Evolutionary conservation across 1,140 invertebrate genomes (phyloP).

Genomic region (Coelopa frigida): DNA sequence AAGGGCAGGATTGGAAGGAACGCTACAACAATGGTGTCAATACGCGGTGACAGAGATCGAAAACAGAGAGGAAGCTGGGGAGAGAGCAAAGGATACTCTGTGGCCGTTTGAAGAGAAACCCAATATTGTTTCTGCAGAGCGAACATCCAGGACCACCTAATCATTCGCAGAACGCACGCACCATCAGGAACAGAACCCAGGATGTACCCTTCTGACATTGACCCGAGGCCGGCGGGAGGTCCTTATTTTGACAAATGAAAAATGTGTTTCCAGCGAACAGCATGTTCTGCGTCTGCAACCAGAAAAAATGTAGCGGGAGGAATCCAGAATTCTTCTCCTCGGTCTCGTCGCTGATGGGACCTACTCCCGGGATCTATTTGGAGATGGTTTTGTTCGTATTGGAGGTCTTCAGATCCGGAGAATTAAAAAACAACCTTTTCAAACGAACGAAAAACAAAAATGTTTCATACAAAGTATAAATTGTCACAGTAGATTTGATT

Average conservation of each 20-base stretch:
- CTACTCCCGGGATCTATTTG: too few species aligned
- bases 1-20: too few species aligned
- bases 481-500: too few species aligned
- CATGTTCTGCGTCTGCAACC: conserved; percentile 7
- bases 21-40: not conserved
- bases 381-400: too few species aligned
- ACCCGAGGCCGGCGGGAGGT: conserved; percentile 34
- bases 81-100: too few species aligned
- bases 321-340: too few species aligned
- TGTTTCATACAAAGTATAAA: too few species aligned
- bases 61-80: conserved; percentile 28
- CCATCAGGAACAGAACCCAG: conserved; percentile 15
- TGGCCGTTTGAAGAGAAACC: conserved; percentile 36
- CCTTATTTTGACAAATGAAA: conserved; percentile 35
- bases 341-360: too few species aligned
- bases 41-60: not conserved
- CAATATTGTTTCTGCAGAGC: conserved; percentile 21
- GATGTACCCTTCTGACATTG: conserved; percentile 30
- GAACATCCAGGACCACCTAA: not conserved
- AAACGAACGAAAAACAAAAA: too few species aligned
- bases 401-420: too few species aligned
- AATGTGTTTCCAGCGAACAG: conserved; percentile 32
- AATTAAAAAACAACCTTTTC: too few species aligned
- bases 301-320: too few species aligned
- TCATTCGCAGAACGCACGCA: conserved; percentile 4